Evolutionary conservation across 2,113 vertebrate species (phyloP).

Genomic region (Python bivittatus): DNA sequence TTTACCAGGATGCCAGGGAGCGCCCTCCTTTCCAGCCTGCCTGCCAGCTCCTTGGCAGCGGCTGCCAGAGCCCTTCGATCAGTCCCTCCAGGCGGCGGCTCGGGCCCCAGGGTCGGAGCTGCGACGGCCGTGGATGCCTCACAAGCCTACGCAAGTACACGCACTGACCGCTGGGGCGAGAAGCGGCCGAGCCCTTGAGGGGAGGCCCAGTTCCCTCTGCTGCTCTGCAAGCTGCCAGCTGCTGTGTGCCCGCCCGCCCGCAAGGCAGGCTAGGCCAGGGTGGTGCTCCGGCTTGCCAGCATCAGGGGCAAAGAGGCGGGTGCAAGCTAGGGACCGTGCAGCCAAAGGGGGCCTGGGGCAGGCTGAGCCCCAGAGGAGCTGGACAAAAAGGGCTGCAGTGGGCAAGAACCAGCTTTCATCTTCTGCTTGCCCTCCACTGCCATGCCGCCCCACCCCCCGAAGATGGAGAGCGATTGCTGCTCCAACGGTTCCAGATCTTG

Average conservation of each 20-base stretch:
- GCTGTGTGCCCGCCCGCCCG: background rate
- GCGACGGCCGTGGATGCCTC: too few relatives aligned
- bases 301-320: slow-evolving; percentile 52
- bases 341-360: background rate
- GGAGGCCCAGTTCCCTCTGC: background rate
- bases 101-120: too few relatives aligned
- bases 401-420: slow-evolving; percentile 66
- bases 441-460: slow-evolving; percentile 38
- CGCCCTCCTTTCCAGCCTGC: too few relatives aligned
- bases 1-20: too few relatives aligned
- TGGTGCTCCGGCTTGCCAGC: background rate
- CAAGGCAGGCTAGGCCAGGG: background rate
- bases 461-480: slow-evolving; percentile 31
- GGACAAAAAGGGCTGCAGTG: background rate
- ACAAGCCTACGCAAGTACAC: too few relatives aligned
- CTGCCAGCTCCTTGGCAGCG: too few relatives aligned
- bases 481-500: slow-evolving; percentile 13
- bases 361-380: background rate
- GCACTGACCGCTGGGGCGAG: too few relatives aligned
- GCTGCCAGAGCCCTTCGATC: too few relatives aligned
- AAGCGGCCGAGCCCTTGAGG: too few relatives aligned
- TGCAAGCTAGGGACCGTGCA: slow-evolving; percentile 60
- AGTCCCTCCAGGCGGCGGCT: too few relatives aligned
- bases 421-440: slow-evolving; percentile 36
- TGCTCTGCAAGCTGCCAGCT: background rate